Evolutionary conservation across 2,113 vertebrate species (phyloP).

Genomic region (Shinisaurus crocodilurus): DNA sequence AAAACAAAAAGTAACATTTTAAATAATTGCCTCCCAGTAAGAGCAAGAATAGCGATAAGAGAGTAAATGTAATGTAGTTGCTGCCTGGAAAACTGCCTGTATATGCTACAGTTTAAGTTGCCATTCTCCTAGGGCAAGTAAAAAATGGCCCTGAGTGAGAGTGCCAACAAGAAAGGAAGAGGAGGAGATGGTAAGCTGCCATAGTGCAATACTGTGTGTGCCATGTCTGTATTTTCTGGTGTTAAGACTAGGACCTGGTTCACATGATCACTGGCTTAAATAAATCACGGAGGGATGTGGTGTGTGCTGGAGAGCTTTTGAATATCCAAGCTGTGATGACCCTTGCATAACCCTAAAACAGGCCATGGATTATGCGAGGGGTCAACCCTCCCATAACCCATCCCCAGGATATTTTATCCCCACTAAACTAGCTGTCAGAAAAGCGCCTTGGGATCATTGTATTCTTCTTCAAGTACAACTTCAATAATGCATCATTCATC

Average conservation of each 20-base stretch:
- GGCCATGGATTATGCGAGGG: too few relatives aligned
- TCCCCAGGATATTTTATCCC: background rate
- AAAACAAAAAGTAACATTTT: background rate
- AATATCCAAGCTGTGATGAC: too few relatives aligned
- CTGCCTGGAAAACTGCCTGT: background rate
- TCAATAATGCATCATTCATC: background rate
- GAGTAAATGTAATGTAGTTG: background rate
- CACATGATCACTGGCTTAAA: background rate
- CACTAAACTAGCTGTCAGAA: background rate
- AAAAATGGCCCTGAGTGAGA: background rate
- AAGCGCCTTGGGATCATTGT: background rate
- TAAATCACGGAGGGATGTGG: too few relatives aligned
- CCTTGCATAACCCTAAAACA: too few relatives aligned
- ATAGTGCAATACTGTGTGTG: too few relatives aligned
- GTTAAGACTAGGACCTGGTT: background rate
- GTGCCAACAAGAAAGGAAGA: background rate
- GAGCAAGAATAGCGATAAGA: background rate
- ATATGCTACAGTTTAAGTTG: background rate
- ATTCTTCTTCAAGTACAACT: background rate
- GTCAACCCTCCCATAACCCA: too few relatives aligned
- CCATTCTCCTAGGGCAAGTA: background rate
- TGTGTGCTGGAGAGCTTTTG: too few relatives aligned
- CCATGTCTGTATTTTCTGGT: background rate
- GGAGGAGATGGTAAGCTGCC: background rate
- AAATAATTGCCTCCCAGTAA: background rate